Base-by-base conservation (phyloP, 2,888 invertebrate species). In the Empis stercorea region DNA sequence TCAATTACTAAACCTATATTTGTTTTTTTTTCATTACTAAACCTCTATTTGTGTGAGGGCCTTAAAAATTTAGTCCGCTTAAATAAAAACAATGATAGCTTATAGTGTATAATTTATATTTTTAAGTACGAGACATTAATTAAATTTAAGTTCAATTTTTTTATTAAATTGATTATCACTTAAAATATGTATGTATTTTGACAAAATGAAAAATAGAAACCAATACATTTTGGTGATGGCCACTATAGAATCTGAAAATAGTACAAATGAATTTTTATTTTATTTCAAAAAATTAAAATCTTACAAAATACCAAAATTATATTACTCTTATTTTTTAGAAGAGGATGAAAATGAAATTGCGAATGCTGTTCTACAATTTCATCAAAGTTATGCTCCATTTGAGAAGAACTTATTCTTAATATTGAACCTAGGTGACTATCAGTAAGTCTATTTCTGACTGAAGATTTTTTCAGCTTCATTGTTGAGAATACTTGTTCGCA, bases 281-380 rank as follows among this genome's bases (percentile, higher is more conserved):
- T 36, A 36, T 36, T 36, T 36, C 9, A 36, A 39, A 39, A 20
- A 39, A 39, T 39, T 10, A 39, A 13, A 39, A 39, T 39, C 17
- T 39, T 20, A 39, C 39, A 39, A 39, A 39, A 39, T 39, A 39
- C 20, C 20, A 39, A 39, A 10, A 39, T 39, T 20, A 39, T 38
- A 39, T 39, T 39, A 20, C 13, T 39, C 39, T 39, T 39, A 39
- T 39, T 38, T 14, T 38, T 38, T 39, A 39, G 39, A 39, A 20
- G 15, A 36, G 36, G 15, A 36, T 36, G 36, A 36, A 36, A 36
- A 36, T 36, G 15, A 15, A 10, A 36, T 36, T 36, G 36, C 36
- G 36, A 36, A 36, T 36, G 36, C 36, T 36, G 15, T 10, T 36
- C 36, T 36, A 36, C 9, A 15, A 36, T 36, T 36, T 36, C 36